These are phyloP conservation scores for Ceyx cyanopectus DNA, from an alignment of 2,113 vertebrate genomes.

Conservation along the genomic window DNA sequence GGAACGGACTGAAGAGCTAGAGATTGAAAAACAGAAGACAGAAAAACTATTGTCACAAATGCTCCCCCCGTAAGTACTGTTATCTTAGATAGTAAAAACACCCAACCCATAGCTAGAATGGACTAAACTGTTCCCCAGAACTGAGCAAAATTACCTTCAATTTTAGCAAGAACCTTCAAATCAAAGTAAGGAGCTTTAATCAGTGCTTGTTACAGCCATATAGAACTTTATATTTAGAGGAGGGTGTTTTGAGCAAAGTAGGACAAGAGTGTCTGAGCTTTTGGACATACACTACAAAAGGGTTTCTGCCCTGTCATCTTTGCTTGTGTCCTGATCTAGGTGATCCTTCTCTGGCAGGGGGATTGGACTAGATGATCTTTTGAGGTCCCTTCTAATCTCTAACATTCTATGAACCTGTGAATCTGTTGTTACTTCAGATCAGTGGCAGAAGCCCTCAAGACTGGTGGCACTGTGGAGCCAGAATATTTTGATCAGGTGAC, in stretches of 20 bases:
- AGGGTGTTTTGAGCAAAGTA: background rate
- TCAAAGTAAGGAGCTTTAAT: background rate
- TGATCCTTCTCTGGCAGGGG: too few species aligned
- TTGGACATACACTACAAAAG: background rate
- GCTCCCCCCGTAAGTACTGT: conserved; percentile 88
- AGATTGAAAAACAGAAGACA: conserved; percentile 94
- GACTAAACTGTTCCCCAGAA: background rate
- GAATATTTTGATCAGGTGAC: conserved; percentile 95
- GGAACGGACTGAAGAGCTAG: conserved; percentile 91
- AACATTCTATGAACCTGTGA: too few species aligned
- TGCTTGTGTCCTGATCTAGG: background rate
- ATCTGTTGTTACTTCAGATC: conserved; percentile 77
- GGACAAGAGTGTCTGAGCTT: background rate
- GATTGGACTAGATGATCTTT: too few species aligned
- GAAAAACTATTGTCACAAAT: conserved; percentile 93
- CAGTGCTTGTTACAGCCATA: background rate
- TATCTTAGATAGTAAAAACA: background rate
- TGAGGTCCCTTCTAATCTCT: too few species aligned
- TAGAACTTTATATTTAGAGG: background rate
- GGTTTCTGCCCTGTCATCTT: background rate
- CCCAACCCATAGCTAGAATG: background rate
- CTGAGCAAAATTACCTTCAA: background rate
- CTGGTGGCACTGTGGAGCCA: conserved; percentile 86
- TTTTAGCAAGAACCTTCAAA: background rate
- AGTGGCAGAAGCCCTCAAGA: conserved; percentile 93